Evolutionary conservation across 2,113 vertebrate species (phyloP).

Genomic region (Mesocricetus auratus): DNA sequence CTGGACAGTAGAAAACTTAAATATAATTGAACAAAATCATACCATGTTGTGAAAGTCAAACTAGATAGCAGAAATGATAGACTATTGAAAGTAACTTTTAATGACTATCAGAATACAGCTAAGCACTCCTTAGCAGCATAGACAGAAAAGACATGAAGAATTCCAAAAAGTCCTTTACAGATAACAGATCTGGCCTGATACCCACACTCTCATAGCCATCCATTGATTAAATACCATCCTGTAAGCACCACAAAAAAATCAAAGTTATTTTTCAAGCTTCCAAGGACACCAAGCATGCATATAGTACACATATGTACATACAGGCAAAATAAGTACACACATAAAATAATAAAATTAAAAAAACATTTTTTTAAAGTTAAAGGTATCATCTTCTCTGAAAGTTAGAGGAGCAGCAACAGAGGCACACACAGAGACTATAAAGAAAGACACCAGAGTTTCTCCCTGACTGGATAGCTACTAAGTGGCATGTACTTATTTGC

Average conservation of each 20-base stretch:
- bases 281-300: background rate
- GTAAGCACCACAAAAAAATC: background rate
- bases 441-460: background rate
- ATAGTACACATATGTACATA: background rate
- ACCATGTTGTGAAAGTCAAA: slow-evolving; percentile 42
- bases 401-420: background rate
- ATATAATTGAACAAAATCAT: background rate
- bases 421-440: background rate
- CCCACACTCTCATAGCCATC: background rate
- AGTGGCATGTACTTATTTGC: background rate
- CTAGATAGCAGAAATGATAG: background rate
- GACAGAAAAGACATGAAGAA: background rate
- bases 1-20: slow-evolving; percentile 20
- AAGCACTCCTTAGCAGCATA: background rate
- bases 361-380: background rate
- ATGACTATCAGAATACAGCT: background rate
- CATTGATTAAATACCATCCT: background rate
- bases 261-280: background rate
- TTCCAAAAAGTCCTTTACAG: background rate
- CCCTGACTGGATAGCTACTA: background rate
- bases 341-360: background rate
- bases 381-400: background rate
- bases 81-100: background rate
- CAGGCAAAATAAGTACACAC: background rate
- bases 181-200: background rate